phyloP scores from a whole-genome alignment of 2,113 vertebrate genomes.

The Cranoglanis bouderius region DNA sequence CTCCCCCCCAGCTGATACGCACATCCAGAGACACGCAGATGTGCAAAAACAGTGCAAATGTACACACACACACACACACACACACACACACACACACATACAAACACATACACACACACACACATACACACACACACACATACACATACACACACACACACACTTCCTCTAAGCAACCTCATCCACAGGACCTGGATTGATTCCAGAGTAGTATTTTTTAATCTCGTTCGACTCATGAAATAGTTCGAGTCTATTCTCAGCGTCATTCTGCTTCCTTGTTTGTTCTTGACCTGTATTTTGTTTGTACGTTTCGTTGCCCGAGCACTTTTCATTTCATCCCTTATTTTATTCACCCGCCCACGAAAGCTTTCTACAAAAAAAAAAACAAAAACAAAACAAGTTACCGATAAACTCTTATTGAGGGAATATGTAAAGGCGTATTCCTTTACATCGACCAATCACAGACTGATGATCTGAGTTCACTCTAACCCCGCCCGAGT shows the following conservation, averaged over 20 bases:
- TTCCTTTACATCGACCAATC: slow-evolving; percentile 10
- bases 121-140: slow-evolving; percentile 52
- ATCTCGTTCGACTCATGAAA: slow-evolving; percentile 71
- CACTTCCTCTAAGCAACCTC: slow-evolving; percentile 57
- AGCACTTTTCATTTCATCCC: slow-evolving; percentile 44
- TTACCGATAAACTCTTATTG: neutral
- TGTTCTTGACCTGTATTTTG: slow-evolving; percentile 59
- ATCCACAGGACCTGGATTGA: slow-evolving; percentile 68
- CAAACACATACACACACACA: slow-evolving; percentile 51
- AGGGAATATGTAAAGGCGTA: too few relatives aligned
- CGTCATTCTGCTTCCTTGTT: slow-evolving; percentile 52
- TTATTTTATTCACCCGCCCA: slow-evolving; percentile 2
- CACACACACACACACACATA: slow-evolving; percentile 59
- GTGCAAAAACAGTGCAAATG: slow-evolving; percentile 2
- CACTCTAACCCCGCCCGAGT: neutral
- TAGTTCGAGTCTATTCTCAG: slow-evolving; percentile 70
- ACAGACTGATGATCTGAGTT: neutral
- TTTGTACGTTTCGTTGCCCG: slow-evolving; percentile 53
- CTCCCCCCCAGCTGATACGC: slow-evolving; percentile 42
- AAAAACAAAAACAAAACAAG: neutral
- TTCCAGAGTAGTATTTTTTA: slow-evolving; percentile 71
- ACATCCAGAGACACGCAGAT: slow-evolving; percentile 46
- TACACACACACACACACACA: slow-evolving; percentile 53
- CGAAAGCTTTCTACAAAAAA: neutral
- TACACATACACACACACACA: slow-evolving; percentile 51